Evolutionary conservation across 2,888 invertebrate genomes (phyloP), one percentile per base, ranked within the genome.

Genomic region (Perdita meconis): DNA sequence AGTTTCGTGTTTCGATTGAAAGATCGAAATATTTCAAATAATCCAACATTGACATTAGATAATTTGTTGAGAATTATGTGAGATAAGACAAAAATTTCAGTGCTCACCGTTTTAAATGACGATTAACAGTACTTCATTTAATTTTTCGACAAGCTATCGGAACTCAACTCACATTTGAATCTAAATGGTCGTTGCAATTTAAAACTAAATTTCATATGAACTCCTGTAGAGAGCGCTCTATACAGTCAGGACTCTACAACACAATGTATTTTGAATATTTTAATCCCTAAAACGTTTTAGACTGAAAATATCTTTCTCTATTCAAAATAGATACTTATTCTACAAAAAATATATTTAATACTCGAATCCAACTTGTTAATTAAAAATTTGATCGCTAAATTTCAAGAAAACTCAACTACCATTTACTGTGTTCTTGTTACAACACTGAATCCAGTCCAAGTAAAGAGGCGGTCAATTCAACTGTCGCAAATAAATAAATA

Each of bases 401-500:
- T n/a, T n/a, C n/a, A n/a, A n/a, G n/a, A n/a, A n/a, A n/a, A n/a
- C n/a, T n/a, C n/a, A n/a, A n/a, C n/a, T n/a, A n/a, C n/a, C n/a
- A n/a, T n/a, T n/a, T n/a, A n/a, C n/a, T n/a, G n/a, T n/a, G n/a
- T n/a, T n/a, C n/a, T n/a, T 13, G n/a, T 16, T 26, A 57, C 57
- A 10, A 12, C 59, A 59, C 59, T 59, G 42, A n/a, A 8, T 16
- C 8, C n/a, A 24, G n/a, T 24, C 24, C 24, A 13, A 12, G 26
- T n/a, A 59, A 42, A 12, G 5, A 42, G 10, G 26, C 59, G 59
- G 42, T n/a, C n/a, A n/a, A n/a, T n/a, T n/a, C n/a, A n/a, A n/a
- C n/a, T n/a, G n/a, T n/a, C n/a, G n/a, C n/a, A n/a, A n/a, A n/a
- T n/a, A n/a, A n/a, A n/a, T n/a, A n/a, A n/a, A n/a, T n/a, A n/a